Evolutionary conservation across 1,140 invertebrate species (phyloP).

Genomic region (Drosophila triauraria): DNA sequence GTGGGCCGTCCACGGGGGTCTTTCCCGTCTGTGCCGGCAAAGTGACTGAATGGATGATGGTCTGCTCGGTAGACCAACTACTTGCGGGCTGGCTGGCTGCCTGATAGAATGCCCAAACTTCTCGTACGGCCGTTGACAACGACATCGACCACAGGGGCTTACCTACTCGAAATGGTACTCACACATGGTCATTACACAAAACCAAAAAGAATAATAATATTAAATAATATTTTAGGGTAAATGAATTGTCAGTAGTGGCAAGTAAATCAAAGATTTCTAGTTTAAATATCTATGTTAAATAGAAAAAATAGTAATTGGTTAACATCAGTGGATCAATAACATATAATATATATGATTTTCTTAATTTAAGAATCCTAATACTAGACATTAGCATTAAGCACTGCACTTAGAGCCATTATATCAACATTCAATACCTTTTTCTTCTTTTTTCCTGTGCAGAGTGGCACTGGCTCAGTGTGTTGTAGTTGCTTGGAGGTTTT

Average conservation of each 20-base stretch:
- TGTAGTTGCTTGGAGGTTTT: conserved; percentile 20
- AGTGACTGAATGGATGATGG: conserved; percentile 39
- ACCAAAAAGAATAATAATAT: background rate
- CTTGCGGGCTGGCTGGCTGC: conserved; percentile 12
- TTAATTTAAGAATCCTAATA: background rate
- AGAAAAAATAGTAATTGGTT: background rate
- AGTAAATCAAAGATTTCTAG: background rate
- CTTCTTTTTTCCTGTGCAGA: background rate
- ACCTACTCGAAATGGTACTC: conserved; percentile 7
- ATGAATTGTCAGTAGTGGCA: background rate
- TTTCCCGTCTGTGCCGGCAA: conserved; percentile 17
- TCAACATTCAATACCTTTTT: background rate
- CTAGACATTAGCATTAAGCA: background rate
- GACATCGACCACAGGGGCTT: conserved; percentile 33
- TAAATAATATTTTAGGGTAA: background rate
- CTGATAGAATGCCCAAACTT: conserved; percentile 71
- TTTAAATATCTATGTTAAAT: background rate
- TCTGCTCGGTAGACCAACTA: conserved; percentile 42
- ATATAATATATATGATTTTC: too few species aligned
- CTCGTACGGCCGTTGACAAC: conserved; percentile 48
- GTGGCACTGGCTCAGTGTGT: background rate
- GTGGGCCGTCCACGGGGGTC: conserved; percentile 50
- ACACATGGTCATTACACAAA: background rate
- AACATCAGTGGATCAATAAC: background rate
- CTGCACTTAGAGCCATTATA: background rate